Evolutionary conservation across 2,888 invertebrate species (phyloP).

Genomic region (Neoaliturus tenellus): DNA sequence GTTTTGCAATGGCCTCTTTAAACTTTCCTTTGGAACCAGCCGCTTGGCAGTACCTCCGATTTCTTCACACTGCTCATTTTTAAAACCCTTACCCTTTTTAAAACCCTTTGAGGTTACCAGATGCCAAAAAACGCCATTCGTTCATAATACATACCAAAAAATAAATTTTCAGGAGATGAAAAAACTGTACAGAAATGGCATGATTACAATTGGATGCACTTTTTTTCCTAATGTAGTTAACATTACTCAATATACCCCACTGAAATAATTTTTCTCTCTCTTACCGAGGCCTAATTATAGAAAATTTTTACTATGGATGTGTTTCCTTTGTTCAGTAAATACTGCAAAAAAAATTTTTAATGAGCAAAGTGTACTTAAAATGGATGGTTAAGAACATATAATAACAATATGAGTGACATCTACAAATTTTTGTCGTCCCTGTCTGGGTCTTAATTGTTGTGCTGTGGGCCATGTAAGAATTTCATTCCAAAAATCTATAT

Average conservation of each 20-base stretch:
- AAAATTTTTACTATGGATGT: background rate
- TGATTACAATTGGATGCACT: background rate
- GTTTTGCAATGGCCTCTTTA: too few relatives aligned
- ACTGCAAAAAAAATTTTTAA: background rate
- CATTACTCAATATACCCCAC: background rate
- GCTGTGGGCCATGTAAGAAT: background rate
- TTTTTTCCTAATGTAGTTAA: background rate
- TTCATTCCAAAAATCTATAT: conserved; percentile 11
- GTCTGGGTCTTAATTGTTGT: background rate
- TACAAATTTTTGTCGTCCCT: background rate
- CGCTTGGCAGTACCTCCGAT: too few relatives aligned
- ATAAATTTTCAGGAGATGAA: conserved; percentile 29
- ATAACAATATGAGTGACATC: background rate
- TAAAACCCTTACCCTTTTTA: too few relatives aligned
- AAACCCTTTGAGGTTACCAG: too few relatives aligned
- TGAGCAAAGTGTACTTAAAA: background rate
- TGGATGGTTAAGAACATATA: background rate
- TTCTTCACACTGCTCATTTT: too few relatives aligned
- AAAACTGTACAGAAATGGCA: background rate
- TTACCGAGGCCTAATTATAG: conserved; percentile 6
- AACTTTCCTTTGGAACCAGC: too few relatives aligned
- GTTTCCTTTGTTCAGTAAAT: conserved; percentile 17
- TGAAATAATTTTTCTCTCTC: background rate
- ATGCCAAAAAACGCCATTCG: too few relatives aligned
- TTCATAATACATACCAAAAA: background rate